Evolutionary conservation across 1,140 invertebrate genomes (phyloP).

Genomic region (Drosophila pseudoananassae): DNA sequence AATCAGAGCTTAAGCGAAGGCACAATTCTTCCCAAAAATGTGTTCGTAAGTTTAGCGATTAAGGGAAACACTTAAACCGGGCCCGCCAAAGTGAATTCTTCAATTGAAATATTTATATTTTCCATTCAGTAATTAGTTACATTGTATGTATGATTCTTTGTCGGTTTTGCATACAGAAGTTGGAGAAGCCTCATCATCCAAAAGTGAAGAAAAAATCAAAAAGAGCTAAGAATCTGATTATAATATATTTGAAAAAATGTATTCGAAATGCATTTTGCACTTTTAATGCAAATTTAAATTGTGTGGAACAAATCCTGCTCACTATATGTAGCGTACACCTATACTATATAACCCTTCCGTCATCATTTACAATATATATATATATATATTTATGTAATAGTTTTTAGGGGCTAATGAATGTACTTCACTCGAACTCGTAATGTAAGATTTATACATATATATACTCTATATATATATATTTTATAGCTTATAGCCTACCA

Average conservation of each 20-base stretch:
- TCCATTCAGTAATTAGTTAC: slow-evolving; percentile 71
- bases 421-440: slow-evolving; percentile 75
- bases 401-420: slow-evolving; percentile 76
- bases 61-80: slow-evolving; percentile 28
- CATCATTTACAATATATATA: slow-evolving; percentile 46
- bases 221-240: slow-evolving; percentile 46
- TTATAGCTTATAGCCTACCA: slow-evolving; percentile 76
- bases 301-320: slow-evolving; percentile 60
- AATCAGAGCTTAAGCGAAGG: background rate
- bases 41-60: slow-evolving; percentile 52
- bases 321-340: slow-evolving; percentile 35
- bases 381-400: slow-evolving; percentile 47
- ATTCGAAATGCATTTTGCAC: slow-evolving; percentile 70
- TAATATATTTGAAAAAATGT: slow-evolving; percentile 62
- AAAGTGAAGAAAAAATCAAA: slow-evolving; percentile 46
- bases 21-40: slow-evolving; percentile 63
- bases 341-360: slow-evolving; percentile 31
- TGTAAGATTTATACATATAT: slow-evolving; percentile 68
- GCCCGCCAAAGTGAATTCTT: slow-evolving; percentile 14
- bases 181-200: slow-evolving; percentile 21
- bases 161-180: slow-evolving; percentile 56
- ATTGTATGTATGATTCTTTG: slow-evolving; percentile 65
- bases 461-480: slow-evolving; percentile 42
- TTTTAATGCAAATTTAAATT: slow-evolving; percentile 42
- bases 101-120: slow-evolving; percentile 64